Conservation (phyloP, 2,797 vertebrate genomes). For the Anniella stebbinsi region DNA sequence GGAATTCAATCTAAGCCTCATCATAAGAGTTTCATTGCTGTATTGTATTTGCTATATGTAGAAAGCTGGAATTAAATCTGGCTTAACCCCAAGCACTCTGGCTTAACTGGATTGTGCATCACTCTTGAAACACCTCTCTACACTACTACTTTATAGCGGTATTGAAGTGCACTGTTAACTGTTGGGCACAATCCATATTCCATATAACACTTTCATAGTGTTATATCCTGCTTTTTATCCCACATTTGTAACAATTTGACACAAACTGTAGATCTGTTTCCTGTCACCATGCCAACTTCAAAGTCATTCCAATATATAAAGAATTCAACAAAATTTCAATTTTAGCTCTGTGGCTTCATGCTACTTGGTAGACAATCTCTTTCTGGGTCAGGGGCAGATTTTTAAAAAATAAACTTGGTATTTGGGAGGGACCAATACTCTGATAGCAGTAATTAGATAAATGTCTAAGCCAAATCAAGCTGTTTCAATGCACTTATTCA, state of each 20-base stretch:
- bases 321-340: neutral
- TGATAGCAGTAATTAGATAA: neutral
- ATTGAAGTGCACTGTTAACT: too few species aligned
- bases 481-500: neutral
- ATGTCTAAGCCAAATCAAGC: neutral
- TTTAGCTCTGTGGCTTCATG: neutral
- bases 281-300: neutral
- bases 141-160: neutral
- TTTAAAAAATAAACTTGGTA: neutral
- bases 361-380: neutral
- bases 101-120: neutral
- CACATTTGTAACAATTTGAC: too few species aligned
- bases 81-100: neutral
- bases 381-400: neutral
- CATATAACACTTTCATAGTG: too few species aligned
- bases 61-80: neutral
- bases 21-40: neutral
- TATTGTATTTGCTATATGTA: neutral
- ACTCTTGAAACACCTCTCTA: neutral
- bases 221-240: too few species aligned
- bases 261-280: too few species aligned
- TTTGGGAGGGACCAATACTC: neutral
- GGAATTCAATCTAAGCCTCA: neutral
- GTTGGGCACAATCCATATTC: too few species aligned
- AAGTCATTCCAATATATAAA: slow-evolving; percentile 18